phyloP scores from a whole-genome alignment of 2,888 invertebrate genomes.

The Pachymerium ferrugineum region DNA sequence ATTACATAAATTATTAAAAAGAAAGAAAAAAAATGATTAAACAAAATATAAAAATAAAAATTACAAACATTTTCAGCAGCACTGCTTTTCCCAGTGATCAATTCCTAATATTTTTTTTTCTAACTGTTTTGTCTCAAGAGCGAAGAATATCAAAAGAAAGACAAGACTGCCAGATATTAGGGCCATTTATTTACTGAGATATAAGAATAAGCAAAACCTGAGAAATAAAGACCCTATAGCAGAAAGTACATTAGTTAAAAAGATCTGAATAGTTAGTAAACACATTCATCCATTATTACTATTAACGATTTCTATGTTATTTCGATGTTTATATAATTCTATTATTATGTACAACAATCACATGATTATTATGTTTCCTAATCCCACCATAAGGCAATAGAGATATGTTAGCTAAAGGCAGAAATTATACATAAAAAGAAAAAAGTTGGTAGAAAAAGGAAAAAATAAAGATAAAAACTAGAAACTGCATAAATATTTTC shows the following conservation, averaged over 20 bases:
- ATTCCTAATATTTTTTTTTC: neutral
- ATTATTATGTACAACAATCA: neutral
- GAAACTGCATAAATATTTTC: neutral
- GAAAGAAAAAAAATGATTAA: neutral
- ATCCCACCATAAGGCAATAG: neutral
- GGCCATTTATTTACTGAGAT: conserved; percentile 14
- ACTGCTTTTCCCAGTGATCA: neutral
- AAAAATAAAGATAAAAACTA: neutral
- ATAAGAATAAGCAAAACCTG: neutral
- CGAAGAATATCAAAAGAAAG: neutral
- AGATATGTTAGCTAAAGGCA: neutral
- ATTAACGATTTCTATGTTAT: neutral
- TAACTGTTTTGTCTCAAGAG: neutral
- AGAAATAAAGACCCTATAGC: conserved; percentile 15
- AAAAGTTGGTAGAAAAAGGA: neutral
- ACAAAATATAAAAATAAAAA: neutral
- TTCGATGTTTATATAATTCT: neutral
- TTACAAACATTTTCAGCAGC: neutral
- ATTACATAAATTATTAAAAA: neutral
- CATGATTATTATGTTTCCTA: neutral
- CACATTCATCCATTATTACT: neutral
- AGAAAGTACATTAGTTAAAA: neutral
- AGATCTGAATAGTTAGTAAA: neutral
- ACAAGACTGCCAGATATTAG: neutral
- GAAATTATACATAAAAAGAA: neutral